Conservation (phyloP, 2,888 invertebrate species). For the Platycnemis pennipes region DNA sequence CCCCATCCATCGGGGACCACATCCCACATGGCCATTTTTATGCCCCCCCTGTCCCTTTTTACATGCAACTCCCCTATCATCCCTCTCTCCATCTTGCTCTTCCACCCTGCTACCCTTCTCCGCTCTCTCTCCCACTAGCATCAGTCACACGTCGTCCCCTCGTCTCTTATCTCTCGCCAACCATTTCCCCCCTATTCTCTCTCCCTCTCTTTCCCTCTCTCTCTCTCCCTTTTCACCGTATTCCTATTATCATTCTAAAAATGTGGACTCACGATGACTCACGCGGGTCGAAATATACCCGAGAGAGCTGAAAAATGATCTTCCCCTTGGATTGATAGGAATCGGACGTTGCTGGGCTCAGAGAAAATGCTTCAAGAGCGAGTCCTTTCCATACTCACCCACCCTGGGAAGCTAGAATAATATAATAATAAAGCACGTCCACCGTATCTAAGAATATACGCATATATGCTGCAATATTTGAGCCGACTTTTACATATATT, state of each 20-base stretch:
- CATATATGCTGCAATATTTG: no score
- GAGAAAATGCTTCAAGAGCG: background rate
- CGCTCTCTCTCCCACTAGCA: background rate
- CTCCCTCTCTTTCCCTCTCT: background rate
- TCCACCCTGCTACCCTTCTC: background rate
- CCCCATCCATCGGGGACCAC: background rate
- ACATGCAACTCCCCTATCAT: background rate
- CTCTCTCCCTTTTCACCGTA: background rate
- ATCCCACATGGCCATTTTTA: background rate
- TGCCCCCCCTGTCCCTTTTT: background rate
- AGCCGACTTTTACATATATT: no score
- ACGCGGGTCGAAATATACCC: background rate
- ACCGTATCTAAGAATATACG: no score
- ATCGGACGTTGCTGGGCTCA: background rate
- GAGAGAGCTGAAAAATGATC: conserved; percentile 48
- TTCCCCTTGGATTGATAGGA: conserved; percentile 15
- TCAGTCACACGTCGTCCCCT: conserved; percentile 38
- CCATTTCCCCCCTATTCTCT: conserved; percentile 59
- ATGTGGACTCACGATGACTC: conserved; percentile 47
- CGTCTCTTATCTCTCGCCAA: conserved; percentile 32
- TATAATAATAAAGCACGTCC: no score
- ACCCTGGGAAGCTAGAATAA: no score
- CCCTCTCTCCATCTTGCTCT: background rate
- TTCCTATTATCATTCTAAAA: conserved; percentile 56
- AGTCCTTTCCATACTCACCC: background rate